Conservation (phyloP, 1,140 invertebrate species). For the Euura lappo region DNA sequence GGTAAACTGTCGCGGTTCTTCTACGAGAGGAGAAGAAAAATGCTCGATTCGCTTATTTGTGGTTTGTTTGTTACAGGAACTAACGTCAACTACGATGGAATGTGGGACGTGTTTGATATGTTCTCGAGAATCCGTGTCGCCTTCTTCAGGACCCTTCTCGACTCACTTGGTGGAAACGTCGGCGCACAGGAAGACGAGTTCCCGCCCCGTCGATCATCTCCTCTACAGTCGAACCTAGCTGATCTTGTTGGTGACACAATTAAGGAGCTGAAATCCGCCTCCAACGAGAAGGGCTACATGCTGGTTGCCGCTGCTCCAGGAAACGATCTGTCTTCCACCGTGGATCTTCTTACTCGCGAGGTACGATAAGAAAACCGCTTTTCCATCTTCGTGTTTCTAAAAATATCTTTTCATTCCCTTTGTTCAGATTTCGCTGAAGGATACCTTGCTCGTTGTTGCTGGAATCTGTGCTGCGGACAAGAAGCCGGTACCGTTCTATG, state of each 20-base stretch:
- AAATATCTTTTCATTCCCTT: neutral
- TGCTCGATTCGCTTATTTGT: neutral
- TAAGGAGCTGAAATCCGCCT: conserved; percentile 29
- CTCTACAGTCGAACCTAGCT: conserved; percentile 13
- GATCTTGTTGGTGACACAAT: conserved; percentile 30
- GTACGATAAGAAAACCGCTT: conserved; percentile 21
- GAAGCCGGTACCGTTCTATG: conserved; percentile 29
- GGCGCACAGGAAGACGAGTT: neutral
- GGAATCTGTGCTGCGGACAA: conserved; percentile 26
- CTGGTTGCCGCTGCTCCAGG: conserved; percentile 25
- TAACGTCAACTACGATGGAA: conserved; percentile 14
- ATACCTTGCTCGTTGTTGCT: conserved; percentile 36
- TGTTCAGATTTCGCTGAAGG: conserved; percentile 11
- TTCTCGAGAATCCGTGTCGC: conserved; percentile 37
- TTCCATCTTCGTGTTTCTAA: neutral
- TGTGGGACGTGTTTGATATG: conserved; percentile 37
- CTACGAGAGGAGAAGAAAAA: conserved; percentile 1
- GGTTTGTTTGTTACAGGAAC: neutral
- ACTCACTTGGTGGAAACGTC: conserved; percentile 25
- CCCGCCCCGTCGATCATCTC: neutral
- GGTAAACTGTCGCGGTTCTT: neutral
- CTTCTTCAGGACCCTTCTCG: conserved; percentile 34
- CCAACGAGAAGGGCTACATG: conserved; percentile 39
- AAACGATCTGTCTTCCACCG: conserved; percentile 22
- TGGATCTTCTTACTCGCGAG: conserved; percentile 32